Percentiles rank a stretch among this genome's conserved stretches.
Evolutionary conservation across 2,888 invertebrate genomes (phyloP).

Genomic region (Spisula subtruncata): DNA sequence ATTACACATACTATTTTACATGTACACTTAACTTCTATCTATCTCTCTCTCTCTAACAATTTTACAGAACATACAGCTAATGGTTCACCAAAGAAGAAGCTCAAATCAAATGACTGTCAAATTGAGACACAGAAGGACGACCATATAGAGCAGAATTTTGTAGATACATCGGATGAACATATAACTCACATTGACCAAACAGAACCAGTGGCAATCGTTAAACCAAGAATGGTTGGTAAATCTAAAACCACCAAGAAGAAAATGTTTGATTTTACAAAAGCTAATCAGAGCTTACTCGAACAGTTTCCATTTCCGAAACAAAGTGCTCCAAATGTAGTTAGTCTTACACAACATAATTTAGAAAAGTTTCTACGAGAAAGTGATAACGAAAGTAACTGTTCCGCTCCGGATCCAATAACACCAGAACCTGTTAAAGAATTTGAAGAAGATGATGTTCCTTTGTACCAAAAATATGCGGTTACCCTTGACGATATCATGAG

Average conservation of each 20-base stretch:
- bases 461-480: slow-evolving; percentile 57
- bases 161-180: background rate
- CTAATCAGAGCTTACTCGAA: slow-evolving; percentile 33
- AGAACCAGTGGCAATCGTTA: background rate
- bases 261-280: slow-evolving; percentile 39
- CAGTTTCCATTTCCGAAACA: slow-evolving; percentile 32
- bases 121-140: background rate
- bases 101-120: background rate
- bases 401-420: background rate
- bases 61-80: slow-evolving; percentile 27
- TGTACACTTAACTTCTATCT: too few relatives aligned
- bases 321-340: background rate
- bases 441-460: slow-evolving; percentile 40
- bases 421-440: background rate
- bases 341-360: slow-evolving; percentile 40
- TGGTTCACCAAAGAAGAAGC: slow-evolving; percentile 32
- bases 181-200: background rate
- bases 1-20: background rate
- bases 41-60: background rate
- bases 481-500: slow-evolving; percentile 62
- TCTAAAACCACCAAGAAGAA: background rate
- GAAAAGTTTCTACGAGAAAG: slow-evolving; percentile 43
- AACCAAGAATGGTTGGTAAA: background rate
- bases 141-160: background rate
- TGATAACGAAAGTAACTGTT: slow-evolving; percentile 46